These are phyloP conservation scores for Limonius californicus DNA, from an alignment of 1,140 invertebrate genomes.

Conservation along the genomic window DNA sequence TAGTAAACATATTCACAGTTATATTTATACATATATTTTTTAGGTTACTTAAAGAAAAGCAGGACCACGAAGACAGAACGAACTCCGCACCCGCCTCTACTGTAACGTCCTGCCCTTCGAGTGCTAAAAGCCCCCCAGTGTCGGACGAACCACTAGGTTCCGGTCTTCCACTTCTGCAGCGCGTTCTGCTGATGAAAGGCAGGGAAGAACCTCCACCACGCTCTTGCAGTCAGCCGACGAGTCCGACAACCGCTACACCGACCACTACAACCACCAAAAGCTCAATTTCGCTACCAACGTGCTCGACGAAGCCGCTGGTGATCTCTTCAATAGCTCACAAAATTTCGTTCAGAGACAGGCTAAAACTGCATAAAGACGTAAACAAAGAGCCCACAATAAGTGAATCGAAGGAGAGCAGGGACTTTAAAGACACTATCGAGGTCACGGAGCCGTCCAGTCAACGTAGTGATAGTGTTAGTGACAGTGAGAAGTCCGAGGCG, in stretches of 20 bases:
- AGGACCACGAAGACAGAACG: constrained; percentile 57
- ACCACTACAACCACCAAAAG: constrained; percentile 20
- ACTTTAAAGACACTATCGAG: constrained; percentile 6
- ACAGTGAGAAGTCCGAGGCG: constrained; percentile 34
- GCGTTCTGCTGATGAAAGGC: constrained; percentile 72
- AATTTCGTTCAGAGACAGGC: constrained; percentile 17
- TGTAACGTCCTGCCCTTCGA: constrained; percentile 48
- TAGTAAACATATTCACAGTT: no score
- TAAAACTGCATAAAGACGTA: constrained; percentile 18
- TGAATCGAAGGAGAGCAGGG: constrained; percentile 20
- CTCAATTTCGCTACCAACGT: neutral
- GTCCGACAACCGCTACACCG: constrained; percentile 22
- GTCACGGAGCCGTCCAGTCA: constrained; percentile 13
- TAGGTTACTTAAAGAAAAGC: constrained; percentile 78
- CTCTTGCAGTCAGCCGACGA: constrained; percentile 33
- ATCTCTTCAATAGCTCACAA: neutral
- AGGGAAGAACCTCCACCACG: constrained; percentile 65
- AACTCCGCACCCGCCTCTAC: constrained; percentile 44
- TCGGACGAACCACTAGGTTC: constrained; percentile 58
- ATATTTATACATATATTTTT: no score
- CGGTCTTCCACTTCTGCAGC: constrained; percentile 72
- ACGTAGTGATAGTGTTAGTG: constrained; percentile 12
- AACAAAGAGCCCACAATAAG: constrained; percentile 23
- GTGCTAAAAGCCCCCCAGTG: constrained; percentile 39
- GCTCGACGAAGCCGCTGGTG: constrained; percentile 16